phyloP scores from a whole-genome alignment of 2,888 invertebrate species.

The Pseudococcus jackbeardsleyi region DNA sequence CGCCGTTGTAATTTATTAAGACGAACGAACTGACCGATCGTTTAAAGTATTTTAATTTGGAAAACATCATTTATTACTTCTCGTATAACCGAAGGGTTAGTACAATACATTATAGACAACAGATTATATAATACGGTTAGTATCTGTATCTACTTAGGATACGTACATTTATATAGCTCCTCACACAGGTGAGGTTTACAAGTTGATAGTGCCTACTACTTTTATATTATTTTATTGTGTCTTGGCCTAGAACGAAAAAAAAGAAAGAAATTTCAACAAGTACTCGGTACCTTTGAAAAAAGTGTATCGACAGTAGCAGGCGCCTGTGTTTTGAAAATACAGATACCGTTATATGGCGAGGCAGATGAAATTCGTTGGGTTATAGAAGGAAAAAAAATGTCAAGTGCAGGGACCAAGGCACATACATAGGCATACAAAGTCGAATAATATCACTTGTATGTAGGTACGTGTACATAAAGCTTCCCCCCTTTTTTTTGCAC shows the following conservation, averaged over 20 bases:
- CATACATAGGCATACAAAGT: not conserved
- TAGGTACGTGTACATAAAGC: not conserved
- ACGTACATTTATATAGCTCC: not conserved
- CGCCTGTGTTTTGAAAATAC: not conserved
- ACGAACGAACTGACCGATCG: constrained; percentile 64
- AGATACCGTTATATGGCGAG: not conserved
- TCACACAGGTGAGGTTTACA: constrained; percentile 51
- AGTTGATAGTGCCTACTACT: not conserved
- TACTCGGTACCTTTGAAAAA: not conserved
- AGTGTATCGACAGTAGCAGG: not conserved
- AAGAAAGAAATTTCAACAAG: not conserved
- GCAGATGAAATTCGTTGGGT: constrained; percentile 13
- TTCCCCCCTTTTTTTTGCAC: not conserved
- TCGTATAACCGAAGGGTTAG: constrained; percentile 51
- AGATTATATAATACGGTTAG: constrained; percentile 49
- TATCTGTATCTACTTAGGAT: not conserved
- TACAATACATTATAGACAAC: constrained; percentile 52
- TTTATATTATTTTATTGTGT: too few species aligned
- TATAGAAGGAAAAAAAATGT: constrained; percentile 21
- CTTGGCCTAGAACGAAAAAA: too few species aligned
- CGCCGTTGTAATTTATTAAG: constrained; percentile 64
- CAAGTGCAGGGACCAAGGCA: constrained; percentile 32
- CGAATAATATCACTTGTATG: constrained; percentile 35
- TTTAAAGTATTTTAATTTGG: constrained; percentile 64
- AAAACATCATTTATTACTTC: constrained; percentile 65